Evolutionary conservation across 2,888 invertebrate genomes (phyloP), one percentile per base, ranked within the genome.

Genomic region (Melikaiella ostensackeni): DNA sequence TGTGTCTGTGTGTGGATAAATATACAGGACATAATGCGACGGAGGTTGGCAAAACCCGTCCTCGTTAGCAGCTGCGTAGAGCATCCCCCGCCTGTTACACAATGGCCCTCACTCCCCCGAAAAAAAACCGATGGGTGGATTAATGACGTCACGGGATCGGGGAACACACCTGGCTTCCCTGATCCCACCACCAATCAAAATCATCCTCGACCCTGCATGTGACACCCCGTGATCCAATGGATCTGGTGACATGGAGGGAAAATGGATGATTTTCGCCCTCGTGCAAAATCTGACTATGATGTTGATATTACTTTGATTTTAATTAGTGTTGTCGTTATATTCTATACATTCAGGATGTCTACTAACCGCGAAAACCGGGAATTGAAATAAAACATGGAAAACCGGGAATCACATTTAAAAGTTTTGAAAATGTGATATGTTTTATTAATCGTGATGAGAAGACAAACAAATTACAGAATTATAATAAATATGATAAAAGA

Each of bases 71-170:
- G 90, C 90, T 90, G 90, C 89, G 84, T 88, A 83, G 85, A 83
- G 86, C 87, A 88, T 89, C 89, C 90, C 89, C 90, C 90, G 87
- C 88, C 88, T 80, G 89, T 88, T 88, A 87, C 86, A 90, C 89
- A 90, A 90, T 89, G 83, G 86, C 85, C 83, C 82, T 83, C 84
- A 79, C 84, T 86, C 84, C 81, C 85, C 83, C 83, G 84, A 86
- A 84, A 80, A 77, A 82, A 80, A 85, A 85, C 84, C 84, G 87
- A 89, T 89, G 89, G 90, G 86, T 90, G 90, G 90, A 90, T 91
- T 91, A 91, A 88, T 89, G 89, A 90, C 90, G 90, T 90, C 89
- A 91, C 85, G 84, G 84, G 81, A 81, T 79, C 82, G 82, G 83
- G 83, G 85, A 86, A 85, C 88, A 85, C 91, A 91, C 91, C 91